Evolutionary conservation across 2,797 vertebrate species (phyloP).

Genomic region (Brachyrhaphis roseni): DNA sequence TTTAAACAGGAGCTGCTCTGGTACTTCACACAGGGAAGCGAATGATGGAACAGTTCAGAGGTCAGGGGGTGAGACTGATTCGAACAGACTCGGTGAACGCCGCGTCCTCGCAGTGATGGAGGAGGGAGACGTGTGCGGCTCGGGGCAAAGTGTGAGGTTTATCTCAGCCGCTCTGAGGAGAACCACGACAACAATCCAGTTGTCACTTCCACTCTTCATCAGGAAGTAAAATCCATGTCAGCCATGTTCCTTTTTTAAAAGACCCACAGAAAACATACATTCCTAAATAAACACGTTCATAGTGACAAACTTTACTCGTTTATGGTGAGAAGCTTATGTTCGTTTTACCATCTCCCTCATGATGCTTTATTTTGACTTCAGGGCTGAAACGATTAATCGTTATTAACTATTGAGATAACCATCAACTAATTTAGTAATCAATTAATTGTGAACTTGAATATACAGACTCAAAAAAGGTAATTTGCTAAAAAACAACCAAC

Average conservation of each 20-base stretch:
- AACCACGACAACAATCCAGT: background rate
- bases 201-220: background rate
- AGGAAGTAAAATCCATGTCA: background rate
- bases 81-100: conserved; percentile 3
- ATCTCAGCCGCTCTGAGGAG: background rate
- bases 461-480: too few species aligned
- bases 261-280: background rate
- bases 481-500: too few species aligned
- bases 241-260: background rate
- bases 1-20: background rate
- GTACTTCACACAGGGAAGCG: background rate
- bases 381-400: too few species aligned
- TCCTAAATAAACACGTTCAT: background rate
- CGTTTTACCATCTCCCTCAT: background rate
- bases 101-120: background rate
- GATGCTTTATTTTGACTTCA: background rate
- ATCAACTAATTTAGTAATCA: too few species aligned
- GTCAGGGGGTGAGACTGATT: background rate
- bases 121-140: conserved; percentile 5
- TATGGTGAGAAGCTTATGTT: background rate
- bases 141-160: conserved; percentile 26
- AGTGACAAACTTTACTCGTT: background rate
- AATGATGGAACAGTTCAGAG: background rate
- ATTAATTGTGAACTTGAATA: too few species aligned
- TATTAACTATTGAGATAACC: too few species aligned